Percentiles rank a stretch among this genome's conserved stretches.
These are phyloP conservation scores for Pogonocherus hispidulus DNA, from an alignment of 2,888 invertebrate genomes.

Conservation along the genomic window DNA sequence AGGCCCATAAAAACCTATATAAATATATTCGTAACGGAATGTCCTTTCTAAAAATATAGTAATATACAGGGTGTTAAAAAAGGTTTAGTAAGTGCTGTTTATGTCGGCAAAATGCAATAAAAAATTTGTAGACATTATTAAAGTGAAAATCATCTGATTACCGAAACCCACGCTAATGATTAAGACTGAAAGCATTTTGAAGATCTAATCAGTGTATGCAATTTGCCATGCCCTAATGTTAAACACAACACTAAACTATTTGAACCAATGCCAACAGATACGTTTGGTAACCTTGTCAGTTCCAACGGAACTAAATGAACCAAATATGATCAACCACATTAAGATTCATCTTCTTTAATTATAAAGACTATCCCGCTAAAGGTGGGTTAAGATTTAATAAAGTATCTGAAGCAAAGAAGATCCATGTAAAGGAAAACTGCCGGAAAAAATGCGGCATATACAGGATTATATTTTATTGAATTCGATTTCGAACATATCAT, in stretches of 20 bases:
- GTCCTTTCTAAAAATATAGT: too few species aligned
- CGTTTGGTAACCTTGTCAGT: not conserved
- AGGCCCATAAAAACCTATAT: too few species aligned
- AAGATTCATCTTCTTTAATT: not conserved
- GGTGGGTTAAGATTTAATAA: too few species aligned
- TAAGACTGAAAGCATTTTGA: not conserved
- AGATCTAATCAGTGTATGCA: conserved; percentile 2
- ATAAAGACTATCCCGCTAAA: too few species aligned
- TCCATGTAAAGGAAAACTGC: too few species aligned
- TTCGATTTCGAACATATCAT: too few species aligned
- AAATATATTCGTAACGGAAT: too few species aligned
- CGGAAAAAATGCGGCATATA: too few species aligned
- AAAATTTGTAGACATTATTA: not conserved
- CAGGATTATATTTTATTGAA: too few species aligned
- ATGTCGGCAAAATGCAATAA: not conserved
- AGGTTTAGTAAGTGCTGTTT: too few species aligned
- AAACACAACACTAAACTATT: conserved; percentile 1
- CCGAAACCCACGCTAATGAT: not conserved
- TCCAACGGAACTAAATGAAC: not conserved
- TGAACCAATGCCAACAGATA: not conserved
- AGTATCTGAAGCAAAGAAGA: too few species aligned
- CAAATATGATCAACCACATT: not conserved
- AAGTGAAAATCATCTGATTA: not conserved
- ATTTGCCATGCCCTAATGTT: conserved; percentile 4
- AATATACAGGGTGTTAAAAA: too few species aligned